phyloP scores from a whole-genome alignment of 2,888 invertebrate species.

The Pammene aurita region DNA sequence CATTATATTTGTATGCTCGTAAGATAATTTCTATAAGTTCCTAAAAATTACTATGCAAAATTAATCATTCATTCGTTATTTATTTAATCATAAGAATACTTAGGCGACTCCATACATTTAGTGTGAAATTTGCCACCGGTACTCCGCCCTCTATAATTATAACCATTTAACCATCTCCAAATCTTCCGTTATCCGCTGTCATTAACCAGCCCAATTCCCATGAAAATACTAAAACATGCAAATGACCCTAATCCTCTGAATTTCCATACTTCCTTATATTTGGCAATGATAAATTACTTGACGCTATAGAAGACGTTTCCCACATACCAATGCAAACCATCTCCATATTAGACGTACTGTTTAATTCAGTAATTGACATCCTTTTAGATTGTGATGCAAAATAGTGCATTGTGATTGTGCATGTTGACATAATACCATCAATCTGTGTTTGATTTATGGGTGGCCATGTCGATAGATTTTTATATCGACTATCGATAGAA shows the following conservation, averaged over 20 bases:
- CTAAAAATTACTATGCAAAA: too few relatives aligned
- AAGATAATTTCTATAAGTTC: too few relatives aligned
- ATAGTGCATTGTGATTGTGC: constrained; percentile 69
- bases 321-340: constrained; percentile 67
- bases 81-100: too few relatives aligned
- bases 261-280: constrained; percentile 62
- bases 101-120: too few relatives aligned
- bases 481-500: constrained; percentile 47
- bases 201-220: constrained; percentile 46
- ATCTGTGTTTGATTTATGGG: constrained; percentile 76
- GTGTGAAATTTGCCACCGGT: too few relatives aligned
- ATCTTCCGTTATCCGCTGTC: constrained; percentile 17
- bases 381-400: constrained; percentile 77
- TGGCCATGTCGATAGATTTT: constrained; percentile 44
- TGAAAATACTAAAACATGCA: constrained; percentile 54
- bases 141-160: too few relatives aligned
- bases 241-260: constrained; percentile 60
- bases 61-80: too few relatives aligned
- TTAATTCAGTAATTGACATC: constrained; percentile 77
- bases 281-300: constrained; percentile 75
- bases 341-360: constrained; percentile 67
- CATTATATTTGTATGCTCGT: too few relatives aligned
- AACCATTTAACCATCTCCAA: background rate
- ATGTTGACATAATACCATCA: constrained; percentile 83
- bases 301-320: constrained; percentile 54